These are phyloP conservation scores for Blennius ocellaris DNA, from an alignment of 2,113 vertebrate species.

Conservation along the genomic window DNA sequence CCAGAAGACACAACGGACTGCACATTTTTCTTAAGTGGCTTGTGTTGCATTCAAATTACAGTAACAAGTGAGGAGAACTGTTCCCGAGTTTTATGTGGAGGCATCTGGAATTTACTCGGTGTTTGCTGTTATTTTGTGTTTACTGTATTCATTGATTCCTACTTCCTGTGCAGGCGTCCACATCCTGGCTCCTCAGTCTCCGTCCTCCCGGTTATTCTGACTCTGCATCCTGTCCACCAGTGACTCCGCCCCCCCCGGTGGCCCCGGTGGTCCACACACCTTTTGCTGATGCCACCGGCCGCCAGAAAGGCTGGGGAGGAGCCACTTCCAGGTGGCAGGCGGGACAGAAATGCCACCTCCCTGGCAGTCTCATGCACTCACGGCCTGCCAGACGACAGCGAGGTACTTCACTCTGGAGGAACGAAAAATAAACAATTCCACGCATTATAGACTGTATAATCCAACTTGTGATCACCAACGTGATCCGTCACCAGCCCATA, in stretches of 20 bases:
- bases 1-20: too few species aligned
- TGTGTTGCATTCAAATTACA: background rate
- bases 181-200: constrained; percentile 34
- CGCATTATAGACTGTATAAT: too few species aligned
- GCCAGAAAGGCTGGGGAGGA: constrained; percentile 63
- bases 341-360: constrained; percentile 64
- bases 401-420: constrained; percentile 65
- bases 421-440: background rate
- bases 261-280: constrained; percentile 72
- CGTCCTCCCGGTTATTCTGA: constrained; percentile 29
- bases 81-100: too few species aligned
- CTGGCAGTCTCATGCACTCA: constrained; percentile 75
- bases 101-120: too few species aligned
- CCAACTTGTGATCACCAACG: too few species aligned
- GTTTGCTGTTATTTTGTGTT: too few species aligned
- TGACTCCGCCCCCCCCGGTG: constrained; percentile 68
- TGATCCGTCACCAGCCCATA: too few species aligned
- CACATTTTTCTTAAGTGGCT: too few species aligned
- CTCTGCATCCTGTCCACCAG: constrained; percentile 71
- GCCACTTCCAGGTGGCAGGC: constrained; percentile 13
- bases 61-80: background rate
- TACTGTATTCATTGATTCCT: constrained; percentile 22
- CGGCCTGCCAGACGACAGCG: constrained; percentile 23
- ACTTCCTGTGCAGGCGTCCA: constrained; percentile 63
- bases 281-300: constrained; percentile 66